These are phyloP conservation scores for Pollicipes pollicipes DNA, from an alignment of 1,140 invertebrate species.

Conservation along the genomic window DNA sequence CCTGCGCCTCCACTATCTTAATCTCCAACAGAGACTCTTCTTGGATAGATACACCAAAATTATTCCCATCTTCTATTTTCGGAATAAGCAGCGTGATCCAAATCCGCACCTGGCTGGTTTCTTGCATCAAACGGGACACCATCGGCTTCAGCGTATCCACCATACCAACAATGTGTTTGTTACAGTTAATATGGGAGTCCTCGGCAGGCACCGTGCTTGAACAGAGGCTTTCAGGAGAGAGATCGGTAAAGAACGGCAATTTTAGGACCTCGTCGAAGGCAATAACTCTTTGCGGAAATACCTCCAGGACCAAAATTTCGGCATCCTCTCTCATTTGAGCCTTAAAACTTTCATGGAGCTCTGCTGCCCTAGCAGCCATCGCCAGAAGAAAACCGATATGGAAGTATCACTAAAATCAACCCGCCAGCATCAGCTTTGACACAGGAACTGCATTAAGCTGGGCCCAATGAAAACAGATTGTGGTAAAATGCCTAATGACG, in stretches of 20 bases:
- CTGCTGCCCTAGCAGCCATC: not conserved
- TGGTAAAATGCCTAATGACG: too few relatives aligned
- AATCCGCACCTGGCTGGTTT: constrained; percentile 92
- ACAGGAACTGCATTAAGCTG: too few relatives aligned
- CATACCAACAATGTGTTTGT: constrained; percentile 63
- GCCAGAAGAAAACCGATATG: too few relatives aligned
- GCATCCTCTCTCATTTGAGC: constrained; percentile 30
- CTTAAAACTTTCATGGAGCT: not conserved
- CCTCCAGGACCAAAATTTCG: constrained; percentile 63
- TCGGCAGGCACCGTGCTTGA: constrained; percentile 73
- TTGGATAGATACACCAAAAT: constrained; percentile 95
- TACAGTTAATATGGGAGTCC: constrained; percentile 65
- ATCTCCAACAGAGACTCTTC: constrained; percentile 93
- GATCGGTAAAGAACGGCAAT: constrained; percentile 50
- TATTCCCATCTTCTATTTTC: constrained; percentile 97
- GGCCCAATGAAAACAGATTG: too few relatives aligned
- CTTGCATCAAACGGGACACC: constrained; percentile 79
- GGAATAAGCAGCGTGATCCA: constrained; percentile 98
- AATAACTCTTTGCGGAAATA: constrained; percentile 77
- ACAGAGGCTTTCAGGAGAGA: constrained; percentile 53
- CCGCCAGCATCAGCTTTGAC: too few relatives aligned
- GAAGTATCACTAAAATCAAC: too few relatives aligned
- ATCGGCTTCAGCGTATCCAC: constrained; percentile 76
- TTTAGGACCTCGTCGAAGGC: constrained; percentile 66
- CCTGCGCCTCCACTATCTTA: constrained; percentile 88